phyloP scores from a whole-genome alignment of 1,140 invertebrate genomes.

The Zaprionus africanus region DNA sequence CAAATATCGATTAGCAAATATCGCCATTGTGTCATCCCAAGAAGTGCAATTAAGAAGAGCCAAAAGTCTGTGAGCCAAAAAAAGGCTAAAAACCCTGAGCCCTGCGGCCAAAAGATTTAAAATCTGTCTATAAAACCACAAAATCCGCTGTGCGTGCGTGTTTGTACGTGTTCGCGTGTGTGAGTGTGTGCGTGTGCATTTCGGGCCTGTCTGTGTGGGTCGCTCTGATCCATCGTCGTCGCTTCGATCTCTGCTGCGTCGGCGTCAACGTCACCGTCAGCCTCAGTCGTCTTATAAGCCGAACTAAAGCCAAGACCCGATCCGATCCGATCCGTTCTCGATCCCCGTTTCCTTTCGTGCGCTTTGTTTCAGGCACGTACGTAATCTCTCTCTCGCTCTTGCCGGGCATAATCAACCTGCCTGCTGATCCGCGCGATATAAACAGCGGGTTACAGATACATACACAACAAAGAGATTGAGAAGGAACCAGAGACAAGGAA shows the following conservation, averaged over 20 bases:
- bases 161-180: conserved; percentile 13
- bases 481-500: conserved; percentile 18
- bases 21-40: conserved; percentile 36
- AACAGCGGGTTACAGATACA: conserved; percentile 52
- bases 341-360: conserved; percentile 64
- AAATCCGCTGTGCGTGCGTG: conserved; percentile 65
- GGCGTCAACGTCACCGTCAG: conserved; percentile 24
- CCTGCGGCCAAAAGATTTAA: conserved; percentile 34
- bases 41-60: conserved; percentile 44
- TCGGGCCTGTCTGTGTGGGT: conserved; percentile 43
- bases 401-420: conserved; percentile 73
- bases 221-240: conserved; percentile 56
- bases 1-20: conserved; percentile 30
- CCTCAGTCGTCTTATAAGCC: conserved; percentile 68
- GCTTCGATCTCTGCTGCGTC: conserved; percentile 58
- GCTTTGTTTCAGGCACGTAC: conserved; percentile 77
- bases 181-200: conserved; percentile 28
- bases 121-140: conserved; percentile 70
- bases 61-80: conserved; percentile 29
- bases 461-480: conserved; percentile 19
- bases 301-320: conserved; percentile 59
- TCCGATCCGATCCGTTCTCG: conserved; percentile 33
- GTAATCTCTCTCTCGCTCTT: conserved; percentile 61
- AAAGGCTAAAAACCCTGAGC: conserved; percentile 47
- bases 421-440: conserved; percentile 62